Evolutionary conservation across 1,140 invertebrate species (phyloP), one percentile per base, ranked within the genome.

Genomic region (Cotesia vestalis): DNA sequence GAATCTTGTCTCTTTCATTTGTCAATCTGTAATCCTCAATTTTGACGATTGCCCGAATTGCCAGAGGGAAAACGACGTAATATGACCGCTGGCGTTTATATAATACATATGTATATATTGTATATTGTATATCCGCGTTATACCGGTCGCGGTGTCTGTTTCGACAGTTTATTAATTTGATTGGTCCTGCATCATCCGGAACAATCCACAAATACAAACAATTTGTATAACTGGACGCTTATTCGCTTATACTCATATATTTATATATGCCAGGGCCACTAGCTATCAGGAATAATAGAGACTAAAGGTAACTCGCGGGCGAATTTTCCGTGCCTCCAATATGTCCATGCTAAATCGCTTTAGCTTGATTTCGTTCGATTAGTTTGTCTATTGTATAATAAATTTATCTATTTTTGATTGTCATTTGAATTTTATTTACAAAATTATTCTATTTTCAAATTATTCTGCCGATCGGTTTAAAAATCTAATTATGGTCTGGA

Each of bases 141-240:
- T 60, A 12, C 64, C 64, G 27, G 40, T 63, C 73, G 74, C 74
- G 80, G 76, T 83, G 81, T 80, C 79, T 78, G 83, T 82, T 83
- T 83, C 81, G 77, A 78, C 79, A 83, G 82, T 84, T 86, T 86
- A 86, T 84, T 86, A 86, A 85, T 85, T 86, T 85, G 83, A 86
- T 86, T 85, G 85, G 73, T 75, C 63, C 71, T 72, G 71, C 66
- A 62, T 72, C 55, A 72, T 72, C 53, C 55, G 36, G 17, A 67
- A 53, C 66, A 67, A 67, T 67, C 51, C 51, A 17, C 66, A 51
- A 51, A 53, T 51, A 67, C 27, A 67, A 20, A 67, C 14, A 51
- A 40, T 20, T 55, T 35, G 14, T 51, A 51, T 64, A 46, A 46
- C 40, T 46, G 6, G 6, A 46, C 11, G 3, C 40, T 46, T 11